Percentiles rank a stretch among this genome's conserved stretches.
phyloP scores from a whole-genome alignment of 1,140 invertebrate genomes.

The Temnothorax nylanderi region DNA sequence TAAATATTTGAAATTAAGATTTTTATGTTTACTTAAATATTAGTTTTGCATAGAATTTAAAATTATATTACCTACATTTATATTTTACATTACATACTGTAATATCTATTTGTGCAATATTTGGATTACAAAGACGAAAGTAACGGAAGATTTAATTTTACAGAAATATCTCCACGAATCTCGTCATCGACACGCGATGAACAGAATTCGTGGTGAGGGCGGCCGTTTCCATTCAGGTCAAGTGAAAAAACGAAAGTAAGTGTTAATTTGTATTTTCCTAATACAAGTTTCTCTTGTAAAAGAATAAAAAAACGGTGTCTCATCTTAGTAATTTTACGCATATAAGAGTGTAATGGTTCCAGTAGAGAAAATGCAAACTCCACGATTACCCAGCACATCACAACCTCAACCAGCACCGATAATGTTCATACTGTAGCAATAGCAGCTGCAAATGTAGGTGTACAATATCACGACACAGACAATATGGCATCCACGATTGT shows the following conservation, averaged over 20 bases:
- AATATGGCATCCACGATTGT: slow-evolving; percentile 78
- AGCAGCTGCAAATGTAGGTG: slow-evolving; percentile 75
- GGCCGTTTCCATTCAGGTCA: slow-evolving; percentile 96
- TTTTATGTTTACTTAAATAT: background rate
- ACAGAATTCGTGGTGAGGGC: slow-evolving; percentile 97
- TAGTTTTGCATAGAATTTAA: background rate
- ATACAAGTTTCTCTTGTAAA: background rate
- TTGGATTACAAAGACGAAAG: background rate
- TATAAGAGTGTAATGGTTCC: slow-evolving; percentile 72
- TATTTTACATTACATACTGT: background rate
- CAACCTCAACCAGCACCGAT: slow-evolving; percentile 74
- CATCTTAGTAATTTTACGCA: slow-evolving; percentile 64
- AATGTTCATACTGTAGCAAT: slow-evolving; percentile 78
- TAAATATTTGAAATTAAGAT: background rate
- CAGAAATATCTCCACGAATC: slow-evolving; percentile 99
- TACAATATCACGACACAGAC: slow-evolving; percentile 78
- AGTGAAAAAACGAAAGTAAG: slow-evolving; percentile 87
- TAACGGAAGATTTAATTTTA: slow-evolving; percentile 74
- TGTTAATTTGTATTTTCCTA: slow-evolving; percentile 41
- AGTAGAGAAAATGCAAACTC: slow-evolving; percentile 73
- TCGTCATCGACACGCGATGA: slow-evolving; percentile 98
- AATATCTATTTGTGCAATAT: background rate
- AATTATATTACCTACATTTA: background rate
- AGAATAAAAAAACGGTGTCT: slow-evolving; percentile 46
- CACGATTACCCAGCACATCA: slow-evolving; percentile 75